phyloP scores from a whole-genome alignment of 2,797 vertebrate species.

The Thripadectes ignobilis region DNA sequence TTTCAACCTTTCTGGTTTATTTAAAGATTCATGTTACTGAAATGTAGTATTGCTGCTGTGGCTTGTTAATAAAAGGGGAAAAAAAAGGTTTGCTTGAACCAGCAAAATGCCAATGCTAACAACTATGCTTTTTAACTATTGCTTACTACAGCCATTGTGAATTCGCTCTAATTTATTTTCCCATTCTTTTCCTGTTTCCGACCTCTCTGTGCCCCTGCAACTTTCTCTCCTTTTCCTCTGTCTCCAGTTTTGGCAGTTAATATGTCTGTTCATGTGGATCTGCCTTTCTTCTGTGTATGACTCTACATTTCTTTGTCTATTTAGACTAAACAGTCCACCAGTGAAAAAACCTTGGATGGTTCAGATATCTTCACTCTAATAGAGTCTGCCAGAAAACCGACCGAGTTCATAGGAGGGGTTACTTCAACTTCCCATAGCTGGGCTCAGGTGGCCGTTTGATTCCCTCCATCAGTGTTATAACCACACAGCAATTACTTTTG shows the following conservation, averaged over 20 bases:
- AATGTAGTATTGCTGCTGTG: constrained; percentile 58
- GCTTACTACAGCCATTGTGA: constrained; percentile 68
- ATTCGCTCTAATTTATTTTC: constrained; percentile 74
- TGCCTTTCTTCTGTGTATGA: constrained; percentile 57
- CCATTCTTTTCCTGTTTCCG: constrained; percentile 65
- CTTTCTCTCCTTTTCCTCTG: constrained; percentile 39
- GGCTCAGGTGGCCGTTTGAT: constrained; percentile 81
- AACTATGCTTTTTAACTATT: constrained; percentile 71
- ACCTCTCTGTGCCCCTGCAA: constrained; percentile 5
- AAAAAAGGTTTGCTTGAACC: constrained; percentile 58
- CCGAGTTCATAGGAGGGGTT: constrained; percentile 85
- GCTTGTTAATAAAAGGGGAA: constrained; percentile 65
- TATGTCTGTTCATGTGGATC: not conserved
- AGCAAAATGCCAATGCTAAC: constrained; percentile 63
- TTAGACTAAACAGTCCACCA: constrained; percentile 87
- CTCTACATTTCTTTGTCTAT: constrained; percentile 80
- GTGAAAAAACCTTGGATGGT: constrained; percentile 87
- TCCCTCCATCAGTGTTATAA: constrained; percentile 30
- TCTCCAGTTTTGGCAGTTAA: constrained; percentile 55
- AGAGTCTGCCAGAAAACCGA: constrained; percentile 83
- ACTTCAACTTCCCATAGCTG: constrained; percentile 81
- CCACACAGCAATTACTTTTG: not conserved
- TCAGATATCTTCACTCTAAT: constrained; percentile 85
- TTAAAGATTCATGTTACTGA: constrained; percentile 59
- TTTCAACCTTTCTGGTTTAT: constrained; percentile 59